Evolutionary conservation across 2,797 vertebrate genomes (phyloP).

Genomic region (Phaenicophaeus curvirostris): DNA sequence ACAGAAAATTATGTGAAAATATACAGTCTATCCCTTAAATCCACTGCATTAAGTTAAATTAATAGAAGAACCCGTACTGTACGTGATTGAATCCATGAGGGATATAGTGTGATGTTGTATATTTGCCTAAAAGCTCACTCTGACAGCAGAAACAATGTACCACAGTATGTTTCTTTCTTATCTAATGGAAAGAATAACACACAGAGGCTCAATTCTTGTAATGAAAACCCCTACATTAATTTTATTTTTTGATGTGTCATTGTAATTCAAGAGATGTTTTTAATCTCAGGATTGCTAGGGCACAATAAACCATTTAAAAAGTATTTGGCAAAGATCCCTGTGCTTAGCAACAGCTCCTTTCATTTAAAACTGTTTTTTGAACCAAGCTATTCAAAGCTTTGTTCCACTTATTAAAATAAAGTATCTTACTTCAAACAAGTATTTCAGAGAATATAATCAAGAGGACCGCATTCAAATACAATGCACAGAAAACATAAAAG

Average conservation of each 20-base stretch:
- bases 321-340: conserved; percentile 80
- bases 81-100: conserved; percentile 67
- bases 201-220: conserved; percentile 80
- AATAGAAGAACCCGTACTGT: conserved; percentile 64
- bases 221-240: conserved; percentile 83
- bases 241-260: conserved; percentile 85
- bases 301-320: conserved; percentile 84
- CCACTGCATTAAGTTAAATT: conserved; percentile 60
- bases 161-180: conserved; percentile 73
- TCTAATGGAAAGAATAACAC: conserved; percentile 83
- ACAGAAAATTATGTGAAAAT: conserved; percentile 47
- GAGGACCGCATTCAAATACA: conserved; percentile 65
- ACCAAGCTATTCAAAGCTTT: conserved; percentile 78
- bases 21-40: conserved; percentile 54
- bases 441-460: conserved; percentile 69
- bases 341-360: conserved; percentile 75
- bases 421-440: conserved; percentile 77
- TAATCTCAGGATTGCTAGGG: conserved; percentile 84
- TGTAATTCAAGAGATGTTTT: conserved; percentile 87
- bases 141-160: conserved; percentile 78
- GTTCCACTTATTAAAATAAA: conserved; percentile 81
- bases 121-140: conserved; percentile 82
- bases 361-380: conserved; percentile 78
- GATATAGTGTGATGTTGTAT: conserved; percentile 76
- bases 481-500: conserved; percentile 68